Base-by-base conservation (phyloP, 1,140 invertebrate genomes). In the Coenobita brevimanus region DNA sequence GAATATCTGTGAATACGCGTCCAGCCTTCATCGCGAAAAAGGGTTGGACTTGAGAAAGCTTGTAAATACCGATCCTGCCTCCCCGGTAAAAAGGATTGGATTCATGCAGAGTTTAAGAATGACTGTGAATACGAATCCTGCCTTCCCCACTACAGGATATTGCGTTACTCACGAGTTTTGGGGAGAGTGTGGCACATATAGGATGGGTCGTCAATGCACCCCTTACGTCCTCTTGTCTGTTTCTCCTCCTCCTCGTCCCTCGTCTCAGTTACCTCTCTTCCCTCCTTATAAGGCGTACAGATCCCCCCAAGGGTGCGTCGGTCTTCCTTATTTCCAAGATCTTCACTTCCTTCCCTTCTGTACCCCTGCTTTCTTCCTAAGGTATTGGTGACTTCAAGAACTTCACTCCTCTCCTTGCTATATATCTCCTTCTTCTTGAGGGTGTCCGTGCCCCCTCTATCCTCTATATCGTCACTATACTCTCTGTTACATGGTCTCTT, bases 91-190 rank as follows among this genome's bases (percentile, higher is more conserved):
- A n/a, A n/a, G n/a, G n/a, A n/a, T n/a, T n/a, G n/a, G n/a, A n/a
- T n/a, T n/a, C n/a, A n/a, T n/a, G n/a, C n/a, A n/a, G n/a, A n/a
- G n/a, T n/a, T n/a, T n/a, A n/a, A n/a, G n/a, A n/a, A n/a, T n/a
- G n/a, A n/a, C n/a, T n/a, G n/a, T n/a, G n/a, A n/a, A n/a, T n/a
- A n/a, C n/a, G n/a, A n/a, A n/a, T n/a, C n/a, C n/a, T n/a, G n/a
- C n/a, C n/a, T n/a, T 41, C 0, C 50, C 62, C 84, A 87, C 84
- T 87, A 73, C 46, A 30, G 41, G 24, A 36, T 73, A 83, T 79
- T 82, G 80, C 73, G 83, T 89, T 84, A 89, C 88, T 89, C 81
- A 89, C 88, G 81, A 71, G 81, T 62, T 79, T 83, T 76, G 21
- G 81, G 81, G 36, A 83, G 81, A 81, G 88, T 84, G 88, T 83